phyloP scores from a whole-genome alignment of 2,797 vertebrate species.

The Sarcophilus harrisii region DNA sequence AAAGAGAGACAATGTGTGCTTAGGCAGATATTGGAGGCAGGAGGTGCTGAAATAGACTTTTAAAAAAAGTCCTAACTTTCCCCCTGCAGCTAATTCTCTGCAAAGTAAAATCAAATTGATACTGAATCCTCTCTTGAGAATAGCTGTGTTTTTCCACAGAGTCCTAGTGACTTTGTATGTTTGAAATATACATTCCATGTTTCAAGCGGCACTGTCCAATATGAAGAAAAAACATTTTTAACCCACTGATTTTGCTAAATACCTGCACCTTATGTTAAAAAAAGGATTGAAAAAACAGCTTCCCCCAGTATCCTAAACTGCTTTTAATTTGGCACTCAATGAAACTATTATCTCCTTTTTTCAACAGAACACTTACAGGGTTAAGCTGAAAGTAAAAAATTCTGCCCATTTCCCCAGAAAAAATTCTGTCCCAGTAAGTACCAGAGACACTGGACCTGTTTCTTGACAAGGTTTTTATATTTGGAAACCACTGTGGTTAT shows the following conservation, averaged over 20 bases:
- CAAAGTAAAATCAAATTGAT: conserved; percentile 27
- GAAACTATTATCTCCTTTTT: neutral
- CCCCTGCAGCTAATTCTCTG: neutral
- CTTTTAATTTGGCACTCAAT: conserved; percentile 10
- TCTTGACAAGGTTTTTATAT: neutral
- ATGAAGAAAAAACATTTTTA: neutral
- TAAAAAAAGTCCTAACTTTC: conserved; percentile 26
- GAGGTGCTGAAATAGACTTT: conserved; percentile 1
- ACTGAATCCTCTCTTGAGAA: neutral
- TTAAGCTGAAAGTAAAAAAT: conserved; percentile 18
- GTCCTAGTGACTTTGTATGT: neutral
- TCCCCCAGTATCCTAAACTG: conserved; percentile 31
- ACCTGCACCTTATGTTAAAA: conserved; percentile 70
- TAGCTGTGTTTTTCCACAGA: neutral
- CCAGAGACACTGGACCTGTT: neutral
- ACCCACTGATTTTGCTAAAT: conserved; percentile 65
- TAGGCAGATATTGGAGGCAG: conserved; percentile 22
- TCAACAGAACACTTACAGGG: neutral
- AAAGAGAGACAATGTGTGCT: neutral
- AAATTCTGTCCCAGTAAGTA: neutral
- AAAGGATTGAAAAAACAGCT: conserved; percentile 51
- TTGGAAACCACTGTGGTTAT: neutral
- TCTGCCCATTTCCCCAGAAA: neutral
- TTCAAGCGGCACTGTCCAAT: conserved; percentile 35
- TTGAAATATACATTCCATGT: neutral